A percentile compares a stretch with the other conserved stretches of the same genome.
Evolutionary conservation across 2,113 vertebrate species (phyloP).

Genomic region (Sebastes schlegelii): DNA sequence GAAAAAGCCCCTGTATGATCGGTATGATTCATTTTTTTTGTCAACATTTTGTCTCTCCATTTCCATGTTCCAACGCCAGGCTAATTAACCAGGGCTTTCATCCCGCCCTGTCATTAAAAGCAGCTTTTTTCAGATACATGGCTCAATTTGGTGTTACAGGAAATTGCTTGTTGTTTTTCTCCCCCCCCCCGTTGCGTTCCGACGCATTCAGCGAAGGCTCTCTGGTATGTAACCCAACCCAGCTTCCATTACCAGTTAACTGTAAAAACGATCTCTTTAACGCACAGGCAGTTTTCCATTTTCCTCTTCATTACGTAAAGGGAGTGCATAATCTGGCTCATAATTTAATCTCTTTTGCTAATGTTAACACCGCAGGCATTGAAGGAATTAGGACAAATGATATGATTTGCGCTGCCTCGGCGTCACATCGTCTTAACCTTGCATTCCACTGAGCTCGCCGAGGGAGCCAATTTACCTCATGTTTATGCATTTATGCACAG

Average conservation of each 20-base stretch:
- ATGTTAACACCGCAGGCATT: constrained; percentile 39
- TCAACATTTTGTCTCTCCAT: constrained; percentile 45
- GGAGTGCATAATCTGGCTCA: constrained; percentile 65
- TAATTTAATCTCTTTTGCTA: constrained; percentile 68
- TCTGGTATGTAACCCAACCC: constrained; percentile 38
- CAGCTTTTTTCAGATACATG: constrained; percentile 46
- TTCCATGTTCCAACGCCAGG: constrained; percentile 10
- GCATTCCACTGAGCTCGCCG: constrained; percentile 31
- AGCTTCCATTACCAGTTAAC: constrained; percentile 71
- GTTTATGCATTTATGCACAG: constrained; percentile 56
- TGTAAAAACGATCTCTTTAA: constrained; percentile 67
- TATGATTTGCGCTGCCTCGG: constrained; percentile 22
- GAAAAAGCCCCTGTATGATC: neutral
- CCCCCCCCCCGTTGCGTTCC: neutral
- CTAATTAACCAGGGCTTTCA: constrained; percentile 62
- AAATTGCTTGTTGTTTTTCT: constrained; percentile 42
- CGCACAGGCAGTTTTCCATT: constrained; percentile 71
- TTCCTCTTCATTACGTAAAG: constrained; percentile 80
- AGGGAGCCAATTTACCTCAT: constrained; percentile 48
- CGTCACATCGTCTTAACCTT: constrained; percentile 26
- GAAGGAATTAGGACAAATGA: constrained; percentile 49
- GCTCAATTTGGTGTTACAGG: constrained; percentile 58
- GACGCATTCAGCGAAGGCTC: constrained; percentile 32
- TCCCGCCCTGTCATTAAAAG: constrained; percentile 46
- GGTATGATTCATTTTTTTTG: constrained; percentile 42